A percentile compares a stretch with the other conserved stretches of the same genome.
Evolutionary conservation across 2,888 invertebrate species (phyloP).

Genomic region (Craniophora ligustri): DNA sequence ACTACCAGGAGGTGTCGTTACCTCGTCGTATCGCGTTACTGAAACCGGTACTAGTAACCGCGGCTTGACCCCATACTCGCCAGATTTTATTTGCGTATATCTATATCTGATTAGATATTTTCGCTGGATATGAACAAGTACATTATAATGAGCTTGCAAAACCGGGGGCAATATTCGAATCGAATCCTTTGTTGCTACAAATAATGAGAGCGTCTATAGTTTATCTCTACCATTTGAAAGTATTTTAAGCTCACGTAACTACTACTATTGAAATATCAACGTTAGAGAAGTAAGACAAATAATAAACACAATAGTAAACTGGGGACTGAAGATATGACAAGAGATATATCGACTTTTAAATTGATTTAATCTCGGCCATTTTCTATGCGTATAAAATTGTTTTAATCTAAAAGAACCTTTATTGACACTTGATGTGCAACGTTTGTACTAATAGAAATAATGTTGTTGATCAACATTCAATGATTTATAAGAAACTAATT

Average conservation of each 20-base stretch:
- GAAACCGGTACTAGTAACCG: conserved; percentile 60
- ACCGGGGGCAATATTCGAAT: neutral
- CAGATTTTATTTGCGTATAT: conserved; percentile 49
- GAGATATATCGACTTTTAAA: too few relatives aligned
- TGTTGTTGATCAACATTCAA: too few relatives aligned
- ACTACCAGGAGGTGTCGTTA: conserved; percentile 47
- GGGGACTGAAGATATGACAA: too few relatives aligned
- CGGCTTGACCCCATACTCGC: conserved; percentile 49
- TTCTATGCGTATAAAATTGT: too few relatives aligned
- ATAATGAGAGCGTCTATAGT: neutral
- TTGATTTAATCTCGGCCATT: too few relatives aligned
- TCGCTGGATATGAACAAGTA: conserved; percentile 9
- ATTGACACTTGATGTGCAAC: too few relatives aligned
- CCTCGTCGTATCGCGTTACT: conserved; percentile 46
- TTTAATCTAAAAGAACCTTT: too few relatives aligned
- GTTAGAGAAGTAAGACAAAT: too few relatives aligned
- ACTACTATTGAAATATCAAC: too few relatives aligned
- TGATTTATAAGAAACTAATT: too few relatives aligned
- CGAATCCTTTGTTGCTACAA: conserved; percentile 11
- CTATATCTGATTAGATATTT: conserved; percentile 29
- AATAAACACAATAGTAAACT: neutral
- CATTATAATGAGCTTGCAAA: conserved; percentile 11
- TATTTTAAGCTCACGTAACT: neutral
- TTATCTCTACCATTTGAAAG: neutral
- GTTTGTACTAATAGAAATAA: too few relatives aligned